These are phyloP conservation scores for Leptodactylus fuscus DNA, from an alignment of 2,113 vertebrate species.

Conservation along the genomic window DNA sequence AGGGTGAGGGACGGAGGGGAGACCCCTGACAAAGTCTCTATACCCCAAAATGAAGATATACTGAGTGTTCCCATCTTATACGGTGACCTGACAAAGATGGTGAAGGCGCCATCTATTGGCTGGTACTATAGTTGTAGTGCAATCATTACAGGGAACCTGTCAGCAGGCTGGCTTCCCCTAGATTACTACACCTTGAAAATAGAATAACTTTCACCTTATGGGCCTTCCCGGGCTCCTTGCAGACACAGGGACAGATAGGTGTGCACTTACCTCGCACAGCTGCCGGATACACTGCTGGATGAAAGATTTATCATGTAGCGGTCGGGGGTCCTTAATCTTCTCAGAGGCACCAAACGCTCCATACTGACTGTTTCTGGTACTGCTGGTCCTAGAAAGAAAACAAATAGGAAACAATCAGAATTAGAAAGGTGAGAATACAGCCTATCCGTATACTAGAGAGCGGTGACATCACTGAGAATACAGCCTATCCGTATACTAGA, in stretches of 20 bases:
- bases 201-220: no score
- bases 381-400: slow-evolving; percentile 74
- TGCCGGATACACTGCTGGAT: slow-evolving; percentile 93
- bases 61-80: no score
- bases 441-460: neutral
- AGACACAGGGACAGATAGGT: neutral
- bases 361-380: slow-evolving; percentile 82
- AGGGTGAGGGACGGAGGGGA: neutral
- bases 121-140: no score
- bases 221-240: no score
- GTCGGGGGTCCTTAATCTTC: slow-evolving; percentile 93
- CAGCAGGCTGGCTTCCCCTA: no score
- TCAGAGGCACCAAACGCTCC: slow-evolving; percentile 85
- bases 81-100: no score
- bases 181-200: no score
- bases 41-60: no score
- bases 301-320: slow-evolving; percentile 92
- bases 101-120: no score
- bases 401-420: neutral
- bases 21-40: neutral
- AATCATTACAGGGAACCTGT: no score
- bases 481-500: no score
- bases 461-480: neutral
- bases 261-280: slow-evolving; percentile 85
- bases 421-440: neutral